Evolutionary conservation across 2,113 vertebrate species (phyloP), one percentile per base, ranked within the genome.

Genomic region (Coregonus clupeaformis): DNA sequence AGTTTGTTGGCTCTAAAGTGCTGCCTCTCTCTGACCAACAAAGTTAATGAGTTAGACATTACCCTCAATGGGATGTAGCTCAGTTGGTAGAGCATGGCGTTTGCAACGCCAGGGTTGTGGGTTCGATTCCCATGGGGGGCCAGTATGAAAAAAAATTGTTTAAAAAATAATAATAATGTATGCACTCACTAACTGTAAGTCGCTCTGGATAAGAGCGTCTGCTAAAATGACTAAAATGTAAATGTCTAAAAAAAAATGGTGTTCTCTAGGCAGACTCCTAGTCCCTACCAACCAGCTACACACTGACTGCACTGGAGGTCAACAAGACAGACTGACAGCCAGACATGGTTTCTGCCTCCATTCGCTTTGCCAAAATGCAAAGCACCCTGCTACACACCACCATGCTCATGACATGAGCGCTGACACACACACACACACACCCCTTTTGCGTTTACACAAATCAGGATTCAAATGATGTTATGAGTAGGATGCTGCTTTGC

Each of bases 391-490:
- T 65, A 57, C 49, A 82, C 36, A 42, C 9, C 36, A 42, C 36
- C 36, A 42, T 42, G 36, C 9, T 11, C 9, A 42, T 42, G 36
- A 11, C 9, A 42, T 42, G 36, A 42, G 36, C 36, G 9, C 36
- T 42, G 36, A 42, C 36, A 42, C 16, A 20, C 49, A 55, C 49
- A 55, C 25, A 25, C 13, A 14, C 36, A 0, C 36, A 73, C 20
- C 3, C 12, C 52, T 6, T 55, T 6, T 55, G 52, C 36, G 74
- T 73, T 78, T 84, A 86, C 68, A 13, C 82, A 86, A 90, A 90
- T 85, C 16, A 81, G 76, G 64, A 87, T 87, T 84, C 82, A 88
- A 88, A 87, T 89, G 16, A 47, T 30, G 9, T 32, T 29, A 36
- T 63, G 62, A n/a, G 27, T 42, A 69, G 69, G 65, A 42, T 42